Percentiles rank a stretch among this genome's conserved stretches.
These are phyloP conservation scores for Tragopan temminckii DNA, from an alignment of 2,797 vertebrate genomes.

Conservation along the genomic window DNA sequence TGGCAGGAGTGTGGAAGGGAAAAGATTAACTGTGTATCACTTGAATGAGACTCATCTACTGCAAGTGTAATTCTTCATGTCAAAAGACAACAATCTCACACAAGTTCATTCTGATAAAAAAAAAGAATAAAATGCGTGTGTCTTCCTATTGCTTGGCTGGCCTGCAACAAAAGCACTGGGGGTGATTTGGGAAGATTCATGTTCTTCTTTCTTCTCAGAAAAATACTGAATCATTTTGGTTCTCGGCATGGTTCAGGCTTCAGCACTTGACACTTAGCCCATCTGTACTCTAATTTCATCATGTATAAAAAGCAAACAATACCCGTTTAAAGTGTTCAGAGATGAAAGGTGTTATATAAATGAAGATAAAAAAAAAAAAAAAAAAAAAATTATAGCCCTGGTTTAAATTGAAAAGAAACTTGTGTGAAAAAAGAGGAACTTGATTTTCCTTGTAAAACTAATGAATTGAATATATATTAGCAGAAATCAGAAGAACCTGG, in stretches of 20 bases:
- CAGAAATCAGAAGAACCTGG: slow-evolving; percentile 48
- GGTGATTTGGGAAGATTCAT: background rate
- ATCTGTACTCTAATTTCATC: background rate
- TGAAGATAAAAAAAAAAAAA: slow-evolving; percentile 1
- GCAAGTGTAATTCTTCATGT: background rate
- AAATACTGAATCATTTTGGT: background rate
- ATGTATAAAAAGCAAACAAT: background rate
- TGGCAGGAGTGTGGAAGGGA: background rate
- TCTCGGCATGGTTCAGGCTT: background rate
- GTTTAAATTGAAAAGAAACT: background rate
- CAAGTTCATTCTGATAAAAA: background rate
- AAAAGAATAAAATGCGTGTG: background rate
- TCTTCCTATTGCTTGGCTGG: background rate
- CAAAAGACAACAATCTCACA: background rate
- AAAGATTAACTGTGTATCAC: background rate
- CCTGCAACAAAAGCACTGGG: background rate
- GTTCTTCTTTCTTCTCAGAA: too few species aligned
- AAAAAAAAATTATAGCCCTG: background rate
- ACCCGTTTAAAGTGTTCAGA: background rate
- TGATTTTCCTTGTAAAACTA: slow-evolving; percentile 9
- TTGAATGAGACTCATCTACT: background rate
- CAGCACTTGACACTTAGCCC: background rate
- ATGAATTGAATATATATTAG: slow-evolving; percentile 44
- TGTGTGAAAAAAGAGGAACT: background rate
- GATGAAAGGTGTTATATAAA: background rate